These are phyloP conservation scores for Oxyura jamaicensis DNA, from an alignment of 2,113 vertebrate genomes.

Conservation along the genomic window DNA sequence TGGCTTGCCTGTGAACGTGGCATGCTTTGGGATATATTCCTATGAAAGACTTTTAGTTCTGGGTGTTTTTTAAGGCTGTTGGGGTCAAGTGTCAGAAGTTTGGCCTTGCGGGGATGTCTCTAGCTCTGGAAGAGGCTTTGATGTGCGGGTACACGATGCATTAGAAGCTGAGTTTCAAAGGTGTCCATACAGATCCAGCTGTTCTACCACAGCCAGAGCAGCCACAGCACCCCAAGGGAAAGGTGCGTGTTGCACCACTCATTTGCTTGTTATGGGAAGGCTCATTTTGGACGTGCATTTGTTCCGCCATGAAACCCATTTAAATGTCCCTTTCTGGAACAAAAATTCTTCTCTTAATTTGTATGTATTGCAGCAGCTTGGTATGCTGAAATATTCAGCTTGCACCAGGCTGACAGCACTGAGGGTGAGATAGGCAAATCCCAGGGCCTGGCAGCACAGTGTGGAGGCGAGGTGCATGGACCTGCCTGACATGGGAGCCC, in stretches of 20 bases:
- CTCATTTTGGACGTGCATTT: neutral
- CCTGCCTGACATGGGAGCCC: neutral
- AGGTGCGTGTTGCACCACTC: neutral
- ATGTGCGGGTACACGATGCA: fast-evolving
- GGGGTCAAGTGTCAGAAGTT: neutral
- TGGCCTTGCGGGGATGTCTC: neutral
- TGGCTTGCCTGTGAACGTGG: neutral
- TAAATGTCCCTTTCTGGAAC: neutral
- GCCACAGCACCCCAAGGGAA: neutral
- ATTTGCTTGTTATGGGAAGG: neutral
- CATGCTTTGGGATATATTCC: neutral
- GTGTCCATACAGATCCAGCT: fast-evolving
- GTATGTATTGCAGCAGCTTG: neutral
- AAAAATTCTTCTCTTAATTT: neutral
- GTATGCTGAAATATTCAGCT: neutral
- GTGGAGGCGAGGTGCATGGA: neutral
- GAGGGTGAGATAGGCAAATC: neutral
- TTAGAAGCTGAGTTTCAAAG: neutral
- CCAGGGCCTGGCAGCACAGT: neutral
- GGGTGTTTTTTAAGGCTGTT: neutral
- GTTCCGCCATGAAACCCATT: neutral
- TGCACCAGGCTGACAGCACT: neutral
- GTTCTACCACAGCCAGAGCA: neutral
- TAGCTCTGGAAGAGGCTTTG: neutral
- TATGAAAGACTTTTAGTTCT: neutral